These are phyloP conservation scores for Holothuria leucospilota DNA, from an alignment of 53 echinoderm and acorn worm species.

Conservation along the genomic window DNA sequence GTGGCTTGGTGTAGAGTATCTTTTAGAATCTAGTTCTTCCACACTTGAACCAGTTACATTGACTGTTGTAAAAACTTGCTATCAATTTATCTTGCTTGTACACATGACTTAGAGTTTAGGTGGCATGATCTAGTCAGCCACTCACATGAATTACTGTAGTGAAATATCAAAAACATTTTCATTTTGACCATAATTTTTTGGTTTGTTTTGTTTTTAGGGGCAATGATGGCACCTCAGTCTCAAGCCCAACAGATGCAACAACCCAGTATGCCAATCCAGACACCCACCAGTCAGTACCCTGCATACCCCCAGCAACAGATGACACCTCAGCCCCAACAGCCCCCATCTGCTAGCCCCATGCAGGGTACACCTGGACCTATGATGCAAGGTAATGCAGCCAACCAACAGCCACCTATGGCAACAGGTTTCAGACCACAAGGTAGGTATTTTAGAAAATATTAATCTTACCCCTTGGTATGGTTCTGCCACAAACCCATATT, in stretches of 20 bases:
- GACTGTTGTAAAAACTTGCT: too few relatives aligned
- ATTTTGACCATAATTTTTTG: too few relatives aligned
- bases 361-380: slow-evolving; percentile 69
- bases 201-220: not conserved
- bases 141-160: too few relatives aligned
- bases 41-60: too few relatives aligned
- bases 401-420: slow-evolving; percentile 60
- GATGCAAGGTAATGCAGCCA: slow-evolving; percentile 65
- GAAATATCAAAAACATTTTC: too few relatives aligned
- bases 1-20: too few relatives aligned
- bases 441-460: slow-evolving; percentile 41
- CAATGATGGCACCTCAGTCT: slow-evolving; percentile 26
- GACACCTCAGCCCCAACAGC: slow-evolving; percentile 16
- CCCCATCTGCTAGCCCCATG: slow-evolving; percentile 30
- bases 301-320: slow-evolving; percentile 24
- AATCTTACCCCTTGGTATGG: not conserved
- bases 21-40: too few relatives aligned
- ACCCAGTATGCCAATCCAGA: slow-evolving; percentile 19
- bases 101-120: too few relatives aligned
- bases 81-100: too few relatives aligned
- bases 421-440: slow-evolving; percentile 66
- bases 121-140: too few relatives aligned
- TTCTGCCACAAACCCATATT: too few relatives aligned
- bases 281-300: slow-evolving; percentile 16
- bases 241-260: slow-evolving; percentile 37